Conservation (phyloP, 2,888 invertebrate genomes). For the Kuschelorhynchus macadamiae region DNA sequence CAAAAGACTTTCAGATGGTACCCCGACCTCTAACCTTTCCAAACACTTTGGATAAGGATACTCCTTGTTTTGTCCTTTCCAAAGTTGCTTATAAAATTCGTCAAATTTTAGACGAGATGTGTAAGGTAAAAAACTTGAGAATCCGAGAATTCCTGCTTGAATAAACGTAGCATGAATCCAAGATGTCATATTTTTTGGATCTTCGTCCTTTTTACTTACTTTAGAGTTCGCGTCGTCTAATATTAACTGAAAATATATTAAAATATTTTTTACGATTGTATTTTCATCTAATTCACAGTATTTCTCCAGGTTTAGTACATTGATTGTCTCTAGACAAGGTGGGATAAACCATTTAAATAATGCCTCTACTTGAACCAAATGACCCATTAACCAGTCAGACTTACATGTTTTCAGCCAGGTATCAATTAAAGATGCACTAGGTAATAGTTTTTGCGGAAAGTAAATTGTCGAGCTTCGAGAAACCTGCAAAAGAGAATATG, state of each 20-base stretch:
- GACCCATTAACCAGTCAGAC: constrained; percentile 56
- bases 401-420: constrained; percentile 67
- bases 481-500: constrained; percentile 65
- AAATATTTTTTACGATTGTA: constrained; percentile 63
- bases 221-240: constrained; percentile 61
- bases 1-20: constrained; percentile 73
- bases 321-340: constrained; percentile 71
- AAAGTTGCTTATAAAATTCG: constrained; percentile 65
- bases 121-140: constrained; percentile 76
- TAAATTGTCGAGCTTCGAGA: constrained; percentile 77
- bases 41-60: constrained; percentile 70
- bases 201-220: constrained; percentile 59
- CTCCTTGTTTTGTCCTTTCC: constrained; percentile 64
- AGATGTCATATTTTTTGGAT: constrained; percentile 68
- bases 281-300: constrained; percentile 63
- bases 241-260: constrained; percentile 65
- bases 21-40: constrained; percentile 71
- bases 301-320: constrained; percentile 66
- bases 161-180: constrained; percentile 72
- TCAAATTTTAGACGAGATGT: constrained; percentile 67
- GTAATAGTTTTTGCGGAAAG: constrained; percentile 71
- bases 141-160: constrained; percentile 80
- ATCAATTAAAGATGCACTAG: constrained; percentile 72
- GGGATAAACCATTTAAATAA: constrained; percentile 73
- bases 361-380: constrained; percentile 60